Base-by-base conservation (phyloP, 2,888 invertebrate genomes). In the Drosophila helvetica region DNA sequence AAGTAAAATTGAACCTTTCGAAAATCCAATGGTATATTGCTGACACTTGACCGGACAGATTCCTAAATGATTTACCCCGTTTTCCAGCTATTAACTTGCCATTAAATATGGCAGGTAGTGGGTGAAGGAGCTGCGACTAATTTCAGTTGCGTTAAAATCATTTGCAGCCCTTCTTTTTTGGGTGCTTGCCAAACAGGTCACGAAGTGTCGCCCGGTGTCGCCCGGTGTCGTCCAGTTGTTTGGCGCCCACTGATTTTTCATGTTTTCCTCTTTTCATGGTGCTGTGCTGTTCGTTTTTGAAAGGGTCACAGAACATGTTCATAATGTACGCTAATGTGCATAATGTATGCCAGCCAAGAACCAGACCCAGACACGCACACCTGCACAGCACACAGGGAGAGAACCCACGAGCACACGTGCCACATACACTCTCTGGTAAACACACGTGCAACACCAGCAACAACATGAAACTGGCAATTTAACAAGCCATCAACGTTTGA, bases 401-500 rank as follows among this genome's bases (percentile, higher is more conserved):
- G 48, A 54, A 33, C 25, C 33, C 27, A 27, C 8, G 57, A 22
- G 48, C 45, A 25, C 64, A 53, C 57, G 61, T 61, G 17, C 46
- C 22, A 59, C 61, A 48, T 42, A 25, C 56, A 15, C n/a, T 3
- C 30, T 17, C 59, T 25, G 48, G 33, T 25, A 33, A 53, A 56
- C 30, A 53, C 30, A 66, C 66, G 66, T 66, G 70, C 69, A 63
- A 75, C 68, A 62, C 46, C 50, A 62, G 52, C 74, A 52, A 62
- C 74, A 77, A 83, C 76, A 79, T 66, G 84, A 85, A 88, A 88
- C 89, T 80, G 83, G 84, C 89, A 88, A 88, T 86, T 85, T 88
- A 88, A 88, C 88, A 89, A 86, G 84, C 89, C 85, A 85, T 89
- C 89, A 89, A 88, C 88, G 88, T 74, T 74, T 85, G 88, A 85